Evolutionary conservation across 2,797 vertebrate species (phyloP).

Genomic region (Momotus momota): DNA sequence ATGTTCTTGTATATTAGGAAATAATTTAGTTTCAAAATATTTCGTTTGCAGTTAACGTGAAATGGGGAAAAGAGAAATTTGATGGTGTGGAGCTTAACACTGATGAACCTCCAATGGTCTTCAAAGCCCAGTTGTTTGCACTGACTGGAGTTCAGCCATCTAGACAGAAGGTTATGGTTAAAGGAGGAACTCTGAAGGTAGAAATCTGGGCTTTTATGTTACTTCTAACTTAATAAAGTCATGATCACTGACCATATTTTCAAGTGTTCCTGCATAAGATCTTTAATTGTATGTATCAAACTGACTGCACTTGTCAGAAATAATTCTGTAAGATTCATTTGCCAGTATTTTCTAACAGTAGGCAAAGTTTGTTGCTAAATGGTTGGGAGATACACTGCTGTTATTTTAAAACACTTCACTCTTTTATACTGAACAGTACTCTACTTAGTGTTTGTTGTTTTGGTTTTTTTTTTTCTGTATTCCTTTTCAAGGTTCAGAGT

Average conservation of each 20-base stretch:
- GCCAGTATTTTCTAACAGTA: too few species aligned
- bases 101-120: conserved; percentile 97
- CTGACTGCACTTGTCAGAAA: background rate
- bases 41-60: conserved; percentile 91
- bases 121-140: conserved; percentile 98
- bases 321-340: background rate
- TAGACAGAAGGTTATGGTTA: conserved; percentile 99
- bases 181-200: conserved; percentile 99
- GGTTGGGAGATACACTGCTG: background rate
- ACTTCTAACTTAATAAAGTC: background rate
- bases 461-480: background rate
- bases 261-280: background rate
- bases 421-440: background rate
- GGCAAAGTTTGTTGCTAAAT: background rate
- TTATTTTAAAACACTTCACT: background rate
- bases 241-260: background rate
- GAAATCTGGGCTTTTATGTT: background rate
- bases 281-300: background rate
- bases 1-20: background rate
- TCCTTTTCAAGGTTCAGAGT: background rate
- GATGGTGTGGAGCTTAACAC: conserved; percentile 97
- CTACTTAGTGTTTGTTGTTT: background rate
- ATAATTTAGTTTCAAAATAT: background rate
- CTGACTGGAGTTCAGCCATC: conserved; percentile 96
- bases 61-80: conserved; percentile 99